phyloP scores from a whole-genome alignment of 1,140 invertebrate species.

The Lepidurus arcticus region DNA sequence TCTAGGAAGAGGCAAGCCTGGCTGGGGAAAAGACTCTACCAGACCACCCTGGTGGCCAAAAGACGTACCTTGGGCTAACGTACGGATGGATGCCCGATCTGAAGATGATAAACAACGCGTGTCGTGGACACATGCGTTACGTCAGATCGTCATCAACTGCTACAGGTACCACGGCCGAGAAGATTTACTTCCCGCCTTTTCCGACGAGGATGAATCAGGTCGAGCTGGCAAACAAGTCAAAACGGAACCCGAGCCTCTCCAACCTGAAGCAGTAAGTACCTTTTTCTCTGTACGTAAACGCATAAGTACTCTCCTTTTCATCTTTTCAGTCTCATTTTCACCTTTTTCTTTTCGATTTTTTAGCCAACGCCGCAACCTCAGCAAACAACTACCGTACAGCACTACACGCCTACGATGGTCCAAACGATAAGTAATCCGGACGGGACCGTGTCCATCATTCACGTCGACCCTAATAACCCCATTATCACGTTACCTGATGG shows the following conservation, averaged over 20 bases:
- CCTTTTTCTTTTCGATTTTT: neutral
- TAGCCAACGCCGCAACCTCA: constrained; percentile 26
- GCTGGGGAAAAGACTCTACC: constrained; percentile 93
- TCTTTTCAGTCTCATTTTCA: constrained; percentile 17
- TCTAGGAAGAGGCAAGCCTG: constrained; percentile 84
- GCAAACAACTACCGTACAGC: neutral
- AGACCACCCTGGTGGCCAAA: constrained; percentile 96
- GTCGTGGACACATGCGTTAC: constrained; percentile 94
- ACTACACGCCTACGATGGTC: constrained; percentile 81
- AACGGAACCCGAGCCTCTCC: constrained; percentile 45
- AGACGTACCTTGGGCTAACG: constrained; percentile 95
- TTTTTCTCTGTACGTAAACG: too few relatives aligned
- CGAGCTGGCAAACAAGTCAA: constrained; percentile 32
- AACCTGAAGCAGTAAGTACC: constrained; percentile 35
- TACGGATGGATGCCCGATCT: constrained; percentile 89
- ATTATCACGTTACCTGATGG: constrained; percentile 93
- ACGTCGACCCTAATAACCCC: constrained; percentile 89
- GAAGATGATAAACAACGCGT: constrained; percentile 98
- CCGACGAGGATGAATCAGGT: constrained; percentile 73
- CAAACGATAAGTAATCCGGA: constrained; percentile 95
- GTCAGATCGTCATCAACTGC: constrained; percentile 96
- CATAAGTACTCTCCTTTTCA: neutral
- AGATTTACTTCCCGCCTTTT: constrained; percentile 89
- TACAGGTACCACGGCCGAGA: constrained; percentile 96
- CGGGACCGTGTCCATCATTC: constrained; percentile 91